Base-by-base conservation (phyloP, 2,888 invertebrate genomes). In the Eupithecia subumbrata region DNA sequence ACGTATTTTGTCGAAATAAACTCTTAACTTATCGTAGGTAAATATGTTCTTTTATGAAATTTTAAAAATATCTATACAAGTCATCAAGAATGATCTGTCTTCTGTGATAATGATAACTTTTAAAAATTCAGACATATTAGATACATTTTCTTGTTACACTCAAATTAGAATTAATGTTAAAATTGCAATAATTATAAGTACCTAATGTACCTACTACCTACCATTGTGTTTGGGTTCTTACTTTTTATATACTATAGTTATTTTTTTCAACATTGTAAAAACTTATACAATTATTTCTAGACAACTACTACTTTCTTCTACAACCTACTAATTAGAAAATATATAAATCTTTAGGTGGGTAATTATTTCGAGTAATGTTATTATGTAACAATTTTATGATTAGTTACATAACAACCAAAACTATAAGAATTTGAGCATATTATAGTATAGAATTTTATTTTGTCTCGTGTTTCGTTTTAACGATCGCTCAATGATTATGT, bases 41-140 rank as follows among this genome's bases (percentile, higher is more conserved):
- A 0, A 7, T 22, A 22, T 60, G 79, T 84, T 84, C 81, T 81
- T n/a, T 37, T 5, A 40, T 30, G 18, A 45, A 30, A 30, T 16
- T 30, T 63, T 9, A 16, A 37, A 63, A 30, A 63, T 63, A 63
- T 63, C 30, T 63, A 63, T 16, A 8, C 8, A 30, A 25, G 16
- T 63, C 48, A 48, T 69, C 56, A 67, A 30, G 48, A 64, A 80
- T 84, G 84, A 88, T 87, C 86, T 87, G 87, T 86, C 80, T 82
- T 84, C 86, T 87, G 87, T 87, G 86, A 87, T 87, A 86, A 84
- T 87, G 86, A 87, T 87, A 86, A 84, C 79, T 80, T 40, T 72
- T 12, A 40, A 40, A 37, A 40, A 40, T 37, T 37, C 1, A 40
- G 40, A 40, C 40, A 40, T 12, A 25, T 60, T 60, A 60, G 60